Base-by-base conservation (phyloP, 2,888 invertebrate species). In the Mamestra brassicae region DNA sequence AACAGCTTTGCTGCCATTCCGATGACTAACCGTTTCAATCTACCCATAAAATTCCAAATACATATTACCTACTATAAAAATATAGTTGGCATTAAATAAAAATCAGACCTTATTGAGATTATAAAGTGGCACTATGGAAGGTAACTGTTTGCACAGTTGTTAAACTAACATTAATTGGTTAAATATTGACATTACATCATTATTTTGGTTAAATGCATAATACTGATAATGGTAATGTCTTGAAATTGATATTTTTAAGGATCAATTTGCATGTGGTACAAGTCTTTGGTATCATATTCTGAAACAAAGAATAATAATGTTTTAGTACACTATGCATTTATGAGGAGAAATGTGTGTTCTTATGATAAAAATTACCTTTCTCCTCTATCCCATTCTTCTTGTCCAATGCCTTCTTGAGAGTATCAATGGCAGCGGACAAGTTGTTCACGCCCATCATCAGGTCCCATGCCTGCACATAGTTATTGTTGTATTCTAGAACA, bases 111-210 rank as follows among this genome's bases (percentile, higher is more conserved):
- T 15, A 3, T 11, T 3, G n/a, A 74, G 45, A 52, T 66, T 54
- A 66, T 13, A 54, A 61, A 71, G 52, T 80, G 17, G 50, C 47
- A 74, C 38, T 66, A 78, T 50, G 6, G 13, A 75, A 61, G 36
- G 15, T 47, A n/a, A 50, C 52, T n/a, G 52, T 38, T 36, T 11
- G 1, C 6, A 58, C 50, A 76, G 66, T 26, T 26, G 11, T 50
- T 34, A 15, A 26, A 36, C n/a, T 45, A 47, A 54, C 45, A 57
- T 62, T 34, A 11, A 54, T 34, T 13, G n/a, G 45, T 57, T 61
- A 75, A 64, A 81, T 64, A 60, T 45, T 50, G 83, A 80, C 61
- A 69, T 60, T 68, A 68, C 38, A 68, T 50, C 50, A 77, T 77
- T 42, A 62, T 42, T 69, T 55, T 69, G 69, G 55, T 42, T 52